Conservation (phyloP, 2,888 invertebrate genomes). For the Drosophila parthenogenetica region DNA sequence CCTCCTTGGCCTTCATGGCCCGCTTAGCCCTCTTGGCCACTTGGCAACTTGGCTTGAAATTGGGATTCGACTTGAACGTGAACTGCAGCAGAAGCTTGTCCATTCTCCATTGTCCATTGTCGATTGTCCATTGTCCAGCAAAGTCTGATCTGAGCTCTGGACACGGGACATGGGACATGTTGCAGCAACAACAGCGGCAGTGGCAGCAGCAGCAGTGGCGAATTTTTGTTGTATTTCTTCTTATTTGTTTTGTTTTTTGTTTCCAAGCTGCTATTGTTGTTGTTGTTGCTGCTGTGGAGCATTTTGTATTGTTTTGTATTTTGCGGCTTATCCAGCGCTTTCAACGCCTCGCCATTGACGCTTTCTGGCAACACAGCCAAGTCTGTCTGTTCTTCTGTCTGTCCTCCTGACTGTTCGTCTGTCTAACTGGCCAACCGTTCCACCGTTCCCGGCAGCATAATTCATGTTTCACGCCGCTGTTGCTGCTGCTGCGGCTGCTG, state of each 20-base stretch:
- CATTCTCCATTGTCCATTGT: slow-evolving; percentile 45
- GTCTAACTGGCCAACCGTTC: slow-evolving; percentile 9
- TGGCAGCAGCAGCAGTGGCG: slow-evolving; percentile 30
- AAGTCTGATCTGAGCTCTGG: slow-evolving; percentile 47
- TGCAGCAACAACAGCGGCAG: slow-evolving; percentile 34
- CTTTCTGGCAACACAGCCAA: slow-evolving; percentile 34
- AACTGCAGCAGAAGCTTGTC: slow-evolving; percentile 46
- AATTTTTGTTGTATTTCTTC: slow-evolving; percentile 38
- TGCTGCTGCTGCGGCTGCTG: slow-evolving; percentile 39
- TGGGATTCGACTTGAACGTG: slow-evolving; percentile 1
- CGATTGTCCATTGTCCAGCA: slow-evolving; percentile 20
- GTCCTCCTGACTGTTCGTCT: too few species aligned
- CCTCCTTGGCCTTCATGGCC: slow-evolving; percentile 16
- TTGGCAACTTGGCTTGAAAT: slow-evolving; percentile 8
- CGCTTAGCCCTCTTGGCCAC: not conserved
- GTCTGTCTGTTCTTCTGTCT: slow-evolving; percentile 17
- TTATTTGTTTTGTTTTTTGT: slow-evolving; percentile 23
- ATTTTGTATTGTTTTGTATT: slow-evolving; percentile 78
- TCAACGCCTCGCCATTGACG: slow-evolving; percentile 75
- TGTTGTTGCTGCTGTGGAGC: slow-evolving; percentile 49
- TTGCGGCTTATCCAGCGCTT: slow-evolving; percentile 75
- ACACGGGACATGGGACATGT: slow-evolving; percentile 78
- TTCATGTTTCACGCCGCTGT: slow-evolving; percentile 77
- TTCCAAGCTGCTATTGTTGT: slow-evolving; percentile 5
- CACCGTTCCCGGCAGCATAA: slow-evolving; percentile 60